Evolutionary conservation across 2,797 vertebrate genomes (phyloP), one percentile per base, ranked within the genome.

Genomic region (Cryptoblepharus egeriae): DNA sequence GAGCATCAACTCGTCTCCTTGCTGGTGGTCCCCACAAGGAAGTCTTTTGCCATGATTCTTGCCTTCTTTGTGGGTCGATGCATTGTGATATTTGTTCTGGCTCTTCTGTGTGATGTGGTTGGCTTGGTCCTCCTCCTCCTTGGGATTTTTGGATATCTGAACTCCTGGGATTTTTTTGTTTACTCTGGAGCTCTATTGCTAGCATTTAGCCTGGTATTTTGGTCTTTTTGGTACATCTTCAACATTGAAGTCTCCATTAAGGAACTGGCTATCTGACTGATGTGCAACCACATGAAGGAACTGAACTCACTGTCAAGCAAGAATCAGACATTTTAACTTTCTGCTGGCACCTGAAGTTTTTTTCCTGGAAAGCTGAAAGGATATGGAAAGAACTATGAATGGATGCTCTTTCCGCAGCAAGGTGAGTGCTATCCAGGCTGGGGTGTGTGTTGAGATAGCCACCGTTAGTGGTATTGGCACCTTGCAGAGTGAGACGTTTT

Each of bases 161-260:
- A 86, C 7, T 98, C 85, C 90, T 99, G 97, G 97, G 98, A 99
- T 90, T 98, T 99, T 82, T 97, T 99, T 0, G 89, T 99, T 77
- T 94, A 97, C n/a, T 87, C 90, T 0, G 98, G 98, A 0, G 92
- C 97, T 0, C 64, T 99, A 88, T 84, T 97, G 49, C 92, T 99
- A 3, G 97, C 97, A 80, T 65, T 97, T 83, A 99, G 98, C 86
- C 91, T 98, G 3, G 0, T 98, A 13, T 95, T 97, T 87, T 99
- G 98, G 98, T 86, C 96, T 3, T 93, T 96, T 84, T 99, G 98
- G 98, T 99, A 99, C 92, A 37, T 95, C 28, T 91, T 97, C 82
- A 97, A 95, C 88, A 92, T 99, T 1, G 95, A 93, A 0, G 85
- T 97, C 11, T 85, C 97, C 0, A 94, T 95, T 4, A 93, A 96